A percentile compares a stretch with the other conserved stretches of the same genome.
Evolutionary conservation across 2,113 vertebrate genomes (phyloP).

Genomic region (Spheniscus mendiculus): DNA sequence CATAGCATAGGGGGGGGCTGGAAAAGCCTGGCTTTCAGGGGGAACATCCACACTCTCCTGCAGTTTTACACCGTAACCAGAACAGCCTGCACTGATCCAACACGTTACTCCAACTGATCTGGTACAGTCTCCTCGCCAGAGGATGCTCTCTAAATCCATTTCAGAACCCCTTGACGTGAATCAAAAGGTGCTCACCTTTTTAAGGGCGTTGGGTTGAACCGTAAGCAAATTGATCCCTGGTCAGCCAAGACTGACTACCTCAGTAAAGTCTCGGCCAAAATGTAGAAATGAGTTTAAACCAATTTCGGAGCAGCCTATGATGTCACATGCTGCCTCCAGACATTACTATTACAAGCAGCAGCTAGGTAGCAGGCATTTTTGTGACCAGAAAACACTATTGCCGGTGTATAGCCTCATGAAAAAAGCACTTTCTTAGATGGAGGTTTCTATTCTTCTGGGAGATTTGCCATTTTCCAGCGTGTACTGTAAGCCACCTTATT

Average conservation of each 20-base stretch:
- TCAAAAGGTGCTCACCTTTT: neutral
- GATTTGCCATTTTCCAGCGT: neutral
- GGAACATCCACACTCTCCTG: fast-evolving
- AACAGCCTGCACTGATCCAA: neutral
- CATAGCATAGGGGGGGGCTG: too few relatives aligned
- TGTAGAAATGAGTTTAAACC: neutral
- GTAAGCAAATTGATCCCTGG: neutral
- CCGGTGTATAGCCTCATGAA: neutral
- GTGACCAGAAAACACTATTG: neutral
- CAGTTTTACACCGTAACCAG: neutral
- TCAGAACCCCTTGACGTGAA: neutral
- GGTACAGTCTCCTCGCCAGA: fast-evolving
- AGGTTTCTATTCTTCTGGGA: neutral
- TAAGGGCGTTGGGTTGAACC: neutral
- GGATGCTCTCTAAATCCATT: too few relatives aligned
- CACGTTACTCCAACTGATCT: fast-evolving
- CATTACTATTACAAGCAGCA: neutral
- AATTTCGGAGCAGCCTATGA: neutral
- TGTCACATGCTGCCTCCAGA: neutral
- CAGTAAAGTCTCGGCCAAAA: neutral
- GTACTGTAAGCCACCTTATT: neutral
- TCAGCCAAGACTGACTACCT: neutral
- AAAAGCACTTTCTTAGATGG: neutral
- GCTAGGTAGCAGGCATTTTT: neutral
- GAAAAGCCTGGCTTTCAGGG: neutral